These are phyloP conservation scores for Dasyprocta punctata DNA, from an alignment of 2,113 vertebrate species.

Conservation along the genomic window DNA sequence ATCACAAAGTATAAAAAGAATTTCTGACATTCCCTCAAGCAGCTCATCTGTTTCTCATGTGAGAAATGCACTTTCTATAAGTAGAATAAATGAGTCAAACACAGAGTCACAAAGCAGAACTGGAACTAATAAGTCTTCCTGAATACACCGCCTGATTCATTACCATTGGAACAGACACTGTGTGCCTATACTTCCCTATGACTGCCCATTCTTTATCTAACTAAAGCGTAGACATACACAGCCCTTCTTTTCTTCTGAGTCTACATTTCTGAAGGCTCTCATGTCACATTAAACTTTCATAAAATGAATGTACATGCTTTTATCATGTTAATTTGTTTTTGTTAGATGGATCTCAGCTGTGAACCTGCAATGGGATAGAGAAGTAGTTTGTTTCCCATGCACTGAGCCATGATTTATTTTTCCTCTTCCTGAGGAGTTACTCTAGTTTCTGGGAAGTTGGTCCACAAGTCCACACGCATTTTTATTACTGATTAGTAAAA, in stretches of 20 bases:
- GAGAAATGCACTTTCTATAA: neutral
- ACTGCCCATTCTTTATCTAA: neutral
- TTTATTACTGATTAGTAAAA: conserved; percentile 45
- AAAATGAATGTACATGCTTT: neutral
- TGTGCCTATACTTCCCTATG: neutral
- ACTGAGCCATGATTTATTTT: neutral
- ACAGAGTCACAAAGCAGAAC: neutral
- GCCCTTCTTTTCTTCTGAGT: neutral
- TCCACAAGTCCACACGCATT: neutral
- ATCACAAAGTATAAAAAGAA: neutral
- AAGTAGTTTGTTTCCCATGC: neutral
- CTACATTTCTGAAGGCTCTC: neutral
- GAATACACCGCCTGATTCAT: neutral
- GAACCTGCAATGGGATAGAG: neutral
- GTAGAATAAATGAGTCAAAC: neutral
- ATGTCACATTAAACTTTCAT: neutral
- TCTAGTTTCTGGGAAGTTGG: neutral
- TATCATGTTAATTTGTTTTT: neutral
- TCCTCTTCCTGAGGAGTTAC: neutral
- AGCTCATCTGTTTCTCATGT: neutral
- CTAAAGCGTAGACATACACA: neutral
- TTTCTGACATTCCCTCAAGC: neutral
- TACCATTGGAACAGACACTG: neutral
- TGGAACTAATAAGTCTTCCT: neutral
- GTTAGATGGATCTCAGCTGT: neutral